Base-by-base conservation (phyloP, 2,113 vertebrate species). In the Scalopus aquaticus region DNA sequence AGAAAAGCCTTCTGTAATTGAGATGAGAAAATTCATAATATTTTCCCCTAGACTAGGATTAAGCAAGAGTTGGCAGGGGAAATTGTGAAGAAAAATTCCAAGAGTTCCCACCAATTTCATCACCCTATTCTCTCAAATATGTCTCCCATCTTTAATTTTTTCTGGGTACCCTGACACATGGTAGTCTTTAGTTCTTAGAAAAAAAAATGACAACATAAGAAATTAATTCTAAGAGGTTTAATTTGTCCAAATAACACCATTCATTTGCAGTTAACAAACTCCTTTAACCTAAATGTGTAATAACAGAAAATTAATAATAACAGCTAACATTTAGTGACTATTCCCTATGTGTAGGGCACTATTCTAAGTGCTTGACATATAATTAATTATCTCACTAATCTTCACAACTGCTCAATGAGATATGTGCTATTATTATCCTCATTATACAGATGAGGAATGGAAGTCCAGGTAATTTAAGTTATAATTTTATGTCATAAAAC, bases 311-410 rank as follows among this genome's bases (percentile, higher is more conserved):
- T 70, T 90, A 85, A 91, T 62, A 86, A 16, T 92, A 92, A 72
- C 44, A 86, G 30, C 51, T 92, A 93, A 87, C 22, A 73, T 62
- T 39, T 64, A 78, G 46, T 62, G 56, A 95, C n/a, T 76, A 32
- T 91, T 67, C 32, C 62, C 44, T 81, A 32, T 74, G 30, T 49
- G 15, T 39, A 78, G 6, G 32, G 13, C 16, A 80, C 30, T 92
- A 60, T 62, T 74, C 37, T 83, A 84, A 51, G 37, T 60, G 28
- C 17, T 93, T 92, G 85, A 77, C 32, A 73, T 49, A 35, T 17
- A 91, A 65, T 67, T 60, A 88, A 83, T 89, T 80, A 77, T 56
- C 64, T 76, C n/a, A 80, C 58, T 79, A 84, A 83, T 88, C 58
- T 12, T 90, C 35, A 74, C 49, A 94, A 85, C 35, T 74, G 15